phyloP scores from a whole-genome alignment of 2,113 vertebrate genomes.

The Myodes glareolus region DNA sequence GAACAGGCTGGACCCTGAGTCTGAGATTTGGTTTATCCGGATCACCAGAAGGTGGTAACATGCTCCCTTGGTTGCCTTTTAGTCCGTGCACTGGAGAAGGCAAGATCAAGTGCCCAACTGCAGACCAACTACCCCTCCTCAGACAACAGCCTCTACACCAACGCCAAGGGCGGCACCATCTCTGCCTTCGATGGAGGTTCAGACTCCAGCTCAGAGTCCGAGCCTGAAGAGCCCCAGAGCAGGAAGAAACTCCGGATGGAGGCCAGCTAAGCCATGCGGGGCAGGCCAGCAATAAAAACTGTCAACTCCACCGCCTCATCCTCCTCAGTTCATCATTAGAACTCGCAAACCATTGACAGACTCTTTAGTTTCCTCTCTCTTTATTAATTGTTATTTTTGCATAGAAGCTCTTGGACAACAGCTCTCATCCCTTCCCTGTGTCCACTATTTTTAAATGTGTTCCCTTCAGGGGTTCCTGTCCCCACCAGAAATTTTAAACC shows the following conservation, averaged over 20 bases:
- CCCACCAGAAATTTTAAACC: constrained; percentile 80
- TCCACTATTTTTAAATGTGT: constrained; percentile 58
- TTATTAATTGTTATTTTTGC: constrained; percentile 78
- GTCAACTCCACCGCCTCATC: constrained; percentile 82
- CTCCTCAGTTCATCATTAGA: constrained; percentile 77
- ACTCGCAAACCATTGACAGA: constrained; percentile 84
- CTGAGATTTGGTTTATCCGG: constrained; percentile 23
- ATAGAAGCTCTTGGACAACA: constrained; percentile 88
- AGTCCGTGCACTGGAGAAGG: constrained; percentile 97
- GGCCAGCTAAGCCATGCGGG: constrained; percentile 91
- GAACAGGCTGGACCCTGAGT: constrained; percentile 78
- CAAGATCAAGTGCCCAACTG: constrained; percentile 93
- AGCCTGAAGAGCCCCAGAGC: constrained; percentile 94
- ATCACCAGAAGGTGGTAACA: constrained; percentile 63
- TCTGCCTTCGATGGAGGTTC: constrained; percentile 97
- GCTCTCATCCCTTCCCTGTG: constrained; percentile 75
- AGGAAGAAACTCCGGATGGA: constrained; percentile 96
- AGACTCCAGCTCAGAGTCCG: constrained; percentile 95
- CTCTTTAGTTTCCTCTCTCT: constrained; percentile 81
- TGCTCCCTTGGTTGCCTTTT: constrained; percentile 69
- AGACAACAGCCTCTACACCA: constrained; percentile 97
- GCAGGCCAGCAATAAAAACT: constrained; percentile 84
- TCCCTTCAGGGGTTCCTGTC: constrained; percentile 81
- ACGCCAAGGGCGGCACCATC: constrained; percentile 96
- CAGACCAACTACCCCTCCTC: constrained; percentile 93